phyloP scores from a whole-genome alignment of 2,113 vertebrate genomes.

The Ranitomeya variabilis region DNA sequence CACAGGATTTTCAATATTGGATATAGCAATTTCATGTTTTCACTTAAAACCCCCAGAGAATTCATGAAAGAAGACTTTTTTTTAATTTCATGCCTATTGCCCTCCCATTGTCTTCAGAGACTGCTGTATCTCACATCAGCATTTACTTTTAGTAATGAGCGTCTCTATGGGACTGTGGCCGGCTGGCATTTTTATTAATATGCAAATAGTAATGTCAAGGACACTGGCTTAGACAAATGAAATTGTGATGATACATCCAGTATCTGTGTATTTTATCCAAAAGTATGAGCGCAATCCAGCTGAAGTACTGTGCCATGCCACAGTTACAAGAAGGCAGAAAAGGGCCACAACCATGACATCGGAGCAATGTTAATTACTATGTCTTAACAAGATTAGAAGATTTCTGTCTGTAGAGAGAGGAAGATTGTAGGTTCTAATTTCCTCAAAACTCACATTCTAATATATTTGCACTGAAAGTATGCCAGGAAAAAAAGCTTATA shows the following conservation, averaged over 20 bases:
- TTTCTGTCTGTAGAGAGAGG: neutral
- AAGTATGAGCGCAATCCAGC: neutral
- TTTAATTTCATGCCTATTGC: neutral
- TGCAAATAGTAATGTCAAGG: slow-evolving; percentile 50
- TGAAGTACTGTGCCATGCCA: neutral
- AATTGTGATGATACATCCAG: slow-evolving; percentile 23
- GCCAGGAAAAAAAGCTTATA: neutral
- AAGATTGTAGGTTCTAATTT: neutral
- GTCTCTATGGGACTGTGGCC: slow-evolving; percentile 22
- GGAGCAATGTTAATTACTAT: neutral
- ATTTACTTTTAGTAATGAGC: slow-evolving; percentile 9
- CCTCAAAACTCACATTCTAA: neutral
- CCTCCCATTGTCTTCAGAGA: neutral
- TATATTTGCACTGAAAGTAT: neutral
- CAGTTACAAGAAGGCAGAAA: neutral
- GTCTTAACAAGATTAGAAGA: neutral
- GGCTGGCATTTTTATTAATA: slow-evolving; percentile 41
- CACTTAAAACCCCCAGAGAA: too few species aligned
- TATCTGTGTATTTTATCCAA: slow-evolving; percentile 20
- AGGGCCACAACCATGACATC: neutral
- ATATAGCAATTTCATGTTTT: too few species aligned
- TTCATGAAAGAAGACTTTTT: too few species aligned
- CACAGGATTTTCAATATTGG: too few species aligned
- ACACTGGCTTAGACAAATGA: slow-evolving; percentile 46
- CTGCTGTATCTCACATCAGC: too few species aligned